A percentile compares a stretch with the other conserved stretches of the same genome.
These are phyloP conservation scores for Hofmannophila pseudospretella DNA, from an alignment of 2,888 invertebrate genomes.

Conservation along the genomic window DNA sequence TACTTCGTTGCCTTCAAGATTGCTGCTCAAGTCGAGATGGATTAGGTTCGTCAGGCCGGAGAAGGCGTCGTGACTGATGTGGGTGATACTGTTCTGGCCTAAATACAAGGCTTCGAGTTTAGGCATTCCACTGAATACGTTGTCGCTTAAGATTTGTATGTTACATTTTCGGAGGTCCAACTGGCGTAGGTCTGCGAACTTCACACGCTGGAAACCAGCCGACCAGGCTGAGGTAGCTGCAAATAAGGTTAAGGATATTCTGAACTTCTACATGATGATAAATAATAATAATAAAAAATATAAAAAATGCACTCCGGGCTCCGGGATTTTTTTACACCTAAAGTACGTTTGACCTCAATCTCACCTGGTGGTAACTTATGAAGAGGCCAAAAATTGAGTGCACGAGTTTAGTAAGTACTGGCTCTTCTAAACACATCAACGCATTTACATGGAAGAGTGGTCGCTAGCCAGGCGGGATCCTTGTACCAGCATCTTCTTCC, in stretches of 20 bases:
- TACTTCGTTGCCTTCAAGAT: constrained; percentile 27
- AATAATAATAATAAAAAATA: too few relatives aligned
- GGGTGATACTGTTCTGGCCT: constrained; percentile 69
- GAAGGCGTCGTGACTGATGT: constrained; percentile 57
- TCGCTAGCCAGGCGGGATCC: too few relatives aligned
- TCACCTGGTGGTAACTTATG: too few relatives aligned
- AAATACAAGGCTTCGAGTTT: constrained; percentile 68
- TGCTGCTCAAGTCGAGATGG: constrained; percentile 76
- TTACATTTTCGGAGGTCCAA: constrained; percentile 78
- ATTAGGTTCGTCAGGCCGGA: constrained; percentile 43
- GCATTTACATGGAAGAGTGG: too few relatives aligned
- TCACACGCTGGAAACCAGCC: constrained; percentile 27
- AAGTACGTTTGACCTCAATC: too few relatives aligned
- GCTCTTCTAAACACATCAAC: too few relatives aligned
- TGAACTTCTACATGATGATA: background rate
- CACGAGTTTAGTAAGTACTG: too few relatives aligned
- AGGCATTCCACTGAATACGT: constrained; percentile 63
- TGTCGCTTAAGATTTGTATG: constrained; percentile 57
- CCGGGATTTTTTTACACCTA: too few relatives aligned
- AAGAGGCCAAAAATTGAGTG: too few relatives aligned
- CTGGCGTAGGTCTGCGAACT: constrained; percentile 58
- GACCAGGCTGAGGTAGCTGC: constrained; percentile 38
- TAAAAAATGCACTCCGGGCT: too few relatives aligned
- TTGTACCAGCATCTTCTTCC: too few relatives aligned
- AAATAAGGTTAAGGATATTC: constrained; percentile 9